Conservation (phyloP, 2,113 vertebrate genomes). For the Alligator sinensis region DNA sequence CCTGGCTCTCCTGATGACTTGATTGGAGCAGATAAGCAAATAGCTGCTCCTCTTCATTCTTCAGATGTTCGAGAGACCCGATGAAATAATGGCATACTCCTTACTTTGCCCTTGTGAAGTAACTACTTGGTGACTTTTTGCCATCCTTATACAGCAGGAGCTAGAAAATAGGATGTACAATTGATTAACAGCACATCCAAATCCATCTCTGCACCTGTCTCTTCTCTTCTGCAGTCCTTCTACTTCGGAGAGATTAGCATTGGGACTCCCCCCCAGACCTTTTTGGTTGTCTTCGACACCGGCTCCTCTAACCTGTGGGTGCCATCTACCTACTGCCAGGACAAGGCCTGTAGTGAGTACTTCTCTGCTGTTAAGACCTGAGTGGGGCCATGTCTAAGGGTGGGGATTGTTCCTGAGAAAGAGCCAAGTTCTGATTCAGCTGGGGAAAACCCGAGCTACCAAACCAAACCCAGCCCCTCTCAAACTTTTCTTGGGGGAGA, state of each 20-base stretch:
- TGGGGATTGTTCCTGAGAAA: not conserved
- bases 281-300: constrained; percentile 67
- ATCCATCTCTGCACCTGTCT: not conserved
- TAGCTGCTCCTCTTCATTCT: not conserved
- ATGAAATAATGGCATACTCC: not conserved
- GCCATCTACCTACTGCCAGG: constrained; percentile 62
- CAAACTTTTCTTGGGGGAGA: not conserved
- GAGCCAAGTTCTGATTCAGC: not conserved
- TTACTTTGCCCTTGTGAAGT: not conserved
- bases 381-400: not conserved
- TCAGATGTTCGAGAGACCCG: not conserved
- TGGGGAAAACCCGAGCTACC: not conserved
- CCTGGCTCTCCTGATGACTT: not conserved
- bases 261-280: constrained; percentile 62
- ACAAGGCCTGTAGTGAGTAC: constrained; percentile 58
- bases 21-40: rapidly evolving
- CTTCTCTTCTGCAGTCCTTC: constrained; percentile 32
- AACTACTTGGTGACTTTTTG: not conserved
- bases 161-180: not conserved
- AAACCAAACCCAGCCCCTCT: not conserved
- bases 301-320: constrained; percentile 74
- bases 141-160: not conserved
- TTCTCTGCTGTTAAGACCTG: not conserved
- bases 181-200: not conserved
- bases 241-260: constrained; percentile 73